Evolutionary conservation across 92 coral and sea anemone genomes (phyloP).

Genomic region (Palythoa caribaeorum): DNA sequence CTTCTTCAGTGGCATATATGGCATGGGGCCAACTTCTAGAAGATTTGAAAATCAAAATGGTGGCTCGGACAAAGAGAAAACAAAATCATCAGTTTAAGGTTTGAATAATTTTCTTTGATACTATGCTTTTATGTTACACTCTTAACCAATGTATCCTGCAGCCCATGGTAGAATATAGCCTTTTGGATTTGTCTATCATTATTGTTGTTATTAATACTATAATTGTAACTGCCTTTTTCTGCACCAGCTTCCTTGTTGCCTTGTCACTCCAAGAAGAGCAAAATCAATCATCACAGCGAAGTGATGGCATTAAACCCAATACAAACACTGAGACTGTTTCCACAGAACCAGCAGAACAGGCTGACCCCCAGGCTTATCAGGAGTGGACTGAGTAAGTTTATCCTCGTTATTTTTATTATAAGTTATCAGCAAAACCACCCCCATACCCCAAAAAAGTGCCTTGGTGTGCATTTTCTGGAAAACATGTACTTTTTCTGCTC

Average conservation of each 20-base stretch:
- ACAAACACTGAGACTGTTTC: background rate
- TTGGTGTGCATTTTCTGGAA: background rate
- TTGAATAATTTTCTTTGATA: too few relatives aligned
- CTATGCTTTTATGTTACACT: too few relatives aligned
- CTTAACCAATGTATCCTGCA: too few relatives aligned
- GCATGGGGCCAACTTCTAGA: too few relatives aligned
- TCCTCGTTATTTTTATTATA: too few relatives aligned
- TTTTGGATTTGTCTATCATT: background rate
- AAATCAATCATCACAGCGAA: conserved; percentile 39
- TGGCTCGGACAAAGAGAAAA: too few relatives aligned
- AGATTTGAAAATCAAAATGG: too few relatives aligned
- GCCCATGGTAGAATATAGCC: background rate
- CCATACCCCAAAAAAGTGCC: background rate
- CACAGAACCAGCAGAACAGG: conserved; percentile 24
- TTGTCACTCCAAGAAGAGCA: conserved; percentile 89
- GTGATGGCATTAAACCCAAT: background rate
- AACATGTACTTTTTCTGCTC: too few relatives aligned
- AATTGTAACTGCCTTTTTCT: background rate
- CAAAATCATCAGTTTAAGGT: too few relatives aligned
- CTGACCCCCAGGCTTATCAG: conserved; percentile 59
- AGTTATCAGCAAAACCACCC: too few relatives aligned
- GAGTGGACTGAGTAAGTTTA: conserved; percentile 87
- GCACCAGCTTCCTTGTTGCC: conserved; percentile 86
- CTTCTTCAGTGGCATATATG: too few relatives aligned
- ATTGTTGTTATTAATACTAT: background rate